phyloP scores from a whole-genome alignment of 37 sponge, comb jelly and placozoan genomes.

The Halichondria panicea region DNA sequence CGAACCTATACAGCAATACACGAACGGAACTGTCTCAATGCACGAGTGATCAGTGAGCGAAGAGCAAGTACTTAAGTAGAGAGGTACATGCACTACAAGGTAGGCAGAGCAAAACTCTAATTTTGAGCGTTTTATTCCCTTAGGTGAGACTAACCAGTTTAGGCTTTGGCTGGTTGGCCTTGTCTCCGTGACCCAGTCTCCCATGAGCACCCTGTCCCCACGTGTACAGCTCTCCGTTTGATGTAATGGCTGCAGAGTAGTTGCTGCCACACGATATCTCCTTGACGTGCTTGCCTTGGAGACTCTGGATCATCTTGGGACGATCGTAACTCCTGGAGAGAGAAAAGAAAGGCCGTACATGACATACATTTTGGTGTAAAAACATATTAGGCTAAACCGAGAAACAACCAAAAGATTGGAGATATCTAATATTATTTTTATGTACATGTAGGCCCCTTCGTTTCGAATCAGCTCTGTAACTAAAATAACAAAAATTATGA shows the following conservation, averaged over 20 bases:
- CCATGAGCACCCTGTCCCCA: constrained; percentile 94
- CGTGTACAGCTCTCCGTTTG: constrained; percentile 92
- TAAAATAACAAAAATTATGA: no score
- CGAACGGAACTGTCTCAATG: neutral
- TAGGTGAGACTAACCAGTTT: constrained; percentile 68
- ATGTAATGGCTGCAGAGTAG: constrained; percentile 88
- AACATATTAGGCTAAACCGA: no score
- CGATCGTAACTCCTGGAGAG: constrained; percentile 55
- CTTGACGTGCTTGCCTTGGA: constrained; percentile 83
- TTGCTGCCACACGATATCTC: constrained; percentile 90
- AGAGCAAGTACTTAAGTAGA: neutral
- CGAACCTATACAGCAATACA: constrained; percentile 57
- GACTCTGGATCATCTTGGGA: constrained; percentile 85
- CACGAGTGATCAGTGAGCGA: neutral
- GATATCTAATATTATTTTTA: no score
- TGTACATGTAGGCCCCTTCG: no score
- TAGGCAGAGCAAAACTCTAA: neutral
- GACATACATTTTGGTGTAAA: no score
- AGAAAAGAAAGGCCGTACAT: no score
- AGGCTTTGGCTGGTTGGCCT: constrained; percentile 69
- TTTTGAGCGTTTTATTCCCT: neutral
- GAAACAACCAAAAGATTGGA: no score
- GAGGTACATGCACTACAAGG: neutral
- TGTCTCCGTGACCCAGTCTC: constrained; percentile 88
- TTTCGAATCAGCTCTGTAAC: no score